Evolutionary conservation across 2,888 invertebrate genomes (phyloP).

Genomic region (Scrobipalpa atriplicella): DNA sequence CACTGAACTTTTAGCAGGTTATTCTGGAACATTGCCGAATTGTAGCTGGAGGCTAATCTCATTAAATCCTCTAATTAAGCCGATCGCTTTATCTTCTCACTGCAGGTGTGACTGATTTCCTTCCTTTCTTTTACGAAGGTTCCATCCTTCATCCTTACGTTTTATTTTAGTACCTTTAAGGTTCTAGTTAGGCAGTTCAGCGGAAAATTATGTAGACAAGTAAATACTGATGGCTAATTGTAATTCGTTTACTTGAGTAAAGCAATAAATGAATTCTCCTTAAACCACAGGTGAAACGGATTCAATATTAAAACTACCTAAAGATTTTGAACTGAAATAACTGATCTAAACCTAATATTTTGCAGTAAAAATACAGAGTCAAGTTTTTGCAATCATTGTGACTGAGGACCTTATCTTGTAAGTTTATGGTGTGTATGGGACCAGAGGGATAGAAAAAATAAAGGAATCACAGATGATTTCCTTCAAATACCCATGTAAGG

Average conservation of each 20-base stretch:
- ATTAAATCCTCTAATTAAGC: constrained; percentile 15
- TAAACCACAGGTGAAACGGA: no score
- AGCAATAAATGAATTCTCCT: no score
- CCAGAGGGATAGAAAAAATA: not conserved
- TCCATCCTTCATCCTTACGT: not conserved
- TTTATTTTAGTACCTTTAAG: not conserved
- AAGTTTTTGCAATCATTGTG: not conserved
- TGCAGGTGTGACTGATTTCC: not conserved
- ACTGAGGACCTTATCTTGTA: no score
- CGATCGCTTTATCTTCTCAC: constrained; percentile 4
- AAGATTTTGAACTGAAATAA: no score
- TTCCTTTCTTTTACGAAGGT: not conserved
- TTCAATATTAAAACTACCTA: no score
- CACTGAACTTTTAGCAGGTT: no score
- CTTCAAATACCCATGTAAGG: not conserved
- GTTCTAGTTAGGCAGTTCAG: no score
- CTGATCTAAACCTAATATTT: no score
- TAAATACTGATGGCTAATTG: no score
- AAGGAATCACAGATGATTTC: not conserved
- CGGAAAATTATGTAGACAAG: no score
- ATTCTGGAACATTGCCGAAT: not conserved
- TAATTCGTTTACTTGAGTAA: no score
- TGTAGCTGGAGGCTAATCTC: not conserved
- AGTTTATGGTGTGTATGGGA: not conserved
- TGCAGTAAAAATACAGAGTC: no score